phyloP scores from a whole-genome alignment of 2,113 vertebrate genomes.

The Lucifuga dentata region DNA sequence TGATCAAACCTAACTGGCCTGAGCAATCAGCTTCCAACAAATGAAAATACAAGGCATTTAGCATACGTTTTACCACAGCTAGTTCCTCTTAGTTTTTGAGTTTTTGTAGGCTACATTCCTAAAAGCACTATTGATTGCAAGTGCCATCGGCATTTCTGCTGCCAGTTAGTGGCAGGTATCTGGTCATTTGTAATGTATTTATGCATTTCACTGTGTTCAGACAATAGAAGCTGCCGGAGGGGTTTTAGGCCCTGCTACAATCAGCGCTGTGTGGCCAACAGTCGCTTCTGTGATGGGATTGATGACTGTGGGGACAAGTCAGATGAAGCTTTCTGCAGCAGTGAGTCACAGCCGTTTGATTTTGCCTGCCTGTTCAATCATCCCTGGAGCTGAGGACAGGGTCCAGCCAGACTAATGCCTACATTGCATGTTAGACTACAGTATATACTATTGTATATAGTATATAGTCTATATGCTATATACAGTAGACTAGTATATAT shows the following conservation, averaged over 20 bases:
- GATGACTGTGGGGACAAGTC: conserved; percentile 96
- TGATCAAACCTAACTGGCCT: too few relatives aligned
- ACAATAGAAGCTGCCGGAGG: conserved; percentile 92
- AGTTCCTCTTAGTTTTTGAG: not conserved
- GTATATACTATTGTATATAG: conserved; percentile 68
- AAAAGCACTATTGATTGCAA: not conserved
- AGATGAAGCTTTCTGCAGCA: conserved; percentile 94
- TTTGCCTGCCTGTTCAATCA: conserved; percentile 21
- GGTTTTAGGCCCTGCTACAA: conserved; percentile 92
- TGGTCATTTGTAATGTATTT: conserved; percentile 4
- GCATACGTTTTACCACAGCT: too few relatives aligned
- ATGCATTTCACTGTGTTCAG: conserved; percentile 73
- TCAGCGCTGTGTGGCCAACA: conserved; percentile 88
- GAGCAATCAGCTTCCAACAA: too few relatives aligned
- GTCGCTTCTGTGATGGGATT: conserved; percentile 90
- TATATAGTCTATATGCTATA: too few relatives aligned
- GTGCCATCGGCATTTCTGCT: not conserved
- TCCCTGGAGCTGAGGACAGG: conserved; percentile 36
- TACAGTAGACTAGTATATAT: too few relatives aligned
- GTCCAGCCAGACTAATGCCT: conserved; percentile 40
- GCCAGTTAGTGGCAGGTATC: not conserved
- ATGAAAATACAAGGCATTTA: too few relatives aligned
- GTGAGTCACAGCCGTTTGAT: conserved; percentile 81
- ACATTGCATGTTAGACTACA: conserved; percentile 46
- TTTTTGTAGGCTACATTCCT: not conserved